Base-by-base conservation (phyloP, 1,140 invertebrate species). In the Drosophila lini region DNA sequence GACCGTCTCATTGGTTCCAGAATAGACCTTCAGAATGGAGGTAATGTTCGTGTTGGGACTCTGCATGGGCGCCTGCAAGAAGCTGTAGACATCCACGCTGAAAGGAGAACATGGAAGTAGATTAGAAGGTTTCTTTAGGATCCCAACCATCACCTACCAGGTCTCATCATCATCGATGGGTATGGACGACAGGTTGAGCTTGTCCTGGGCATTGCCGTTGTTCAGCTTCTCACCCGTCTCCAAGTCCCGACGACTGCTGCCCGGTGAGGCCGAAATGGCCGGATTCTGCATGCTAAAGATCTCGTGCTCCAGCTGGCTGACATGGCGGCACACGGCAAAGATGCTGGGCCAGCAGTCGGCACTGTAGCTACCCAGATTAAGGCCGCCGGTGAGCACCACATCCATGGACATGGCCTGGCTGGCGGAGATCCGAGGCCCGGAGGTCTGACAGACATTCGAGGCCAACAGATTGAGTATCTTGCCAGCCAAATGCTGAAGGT, bases 301-400 rank as follows among this genome's bases (percentile, higher is more conserved):
- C 3, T 96, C 95, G 91, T 98, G 97, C 86, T 98, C 97, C 77
- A 98, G 92, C 79, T 96, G 96, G n/a, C 96, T 96, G 31, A 98
- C 96, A 89, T 98, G 97, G n/a, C 97, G 94, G 85, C 97, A 98
- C 9, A 95, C 98, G 92, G 96, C 95, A 90, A 99, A 98, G 62
- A 99, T 96, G 92, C 98, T 97, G 38, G 96, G 95, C 98, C 98
- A 99, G 86, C 97, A 98, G 68, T 98, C 97, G 41, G 96, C 94
- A 31, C 97, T 96, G 86, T 98, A 97, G 68, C 97, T 97, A 5
- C 97, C 97, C 34, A 98, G 94, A 91, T 98, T 97, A 34, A 99
- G 93, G 28, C 97, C 97, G 78, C 95, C 95, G 84, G 94, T 93
- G 15, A 95, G 85, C 5, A 80, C 94, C 22, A 98, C 96, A 92